Evolutionary conservation across 2,888 invertebrate genomes (phyloP).

Genomic region (Yponomeuta malinellus): DNA sequence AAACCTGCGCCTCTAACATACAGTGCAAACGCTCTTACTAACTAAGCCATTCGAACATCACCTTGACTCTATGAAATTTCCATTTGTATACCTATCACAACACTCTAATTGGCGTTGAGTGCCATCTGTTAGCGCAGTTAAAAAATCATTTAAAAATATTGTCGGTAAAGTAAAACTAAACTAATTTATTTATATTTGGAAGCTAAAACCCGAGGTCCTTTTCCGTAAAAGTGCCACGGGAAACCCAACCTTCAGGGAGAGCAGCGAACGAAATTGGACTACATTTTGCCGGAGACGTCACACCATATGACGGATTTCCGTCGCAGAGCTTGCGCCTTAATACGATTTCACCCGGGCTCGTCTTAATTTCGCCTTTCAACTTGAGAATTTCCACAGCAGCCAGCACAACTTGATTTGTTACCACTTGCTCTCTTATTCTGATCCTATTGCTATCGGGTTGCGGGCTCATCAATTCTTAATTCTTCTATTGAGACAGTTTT

Average conservation of each 20-base stretch:
- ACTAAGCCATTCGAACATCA: too few species aligned
- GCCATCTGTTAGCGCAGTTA: too few species aligned
- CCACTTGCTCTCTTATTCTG: neutral
- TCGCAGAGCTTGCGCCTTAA: conserved; percentile 34
- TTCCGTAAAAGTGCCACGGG: neutral
- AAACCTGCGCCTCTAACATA: too few species aligned
- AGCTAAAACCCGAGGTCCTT: neutral
- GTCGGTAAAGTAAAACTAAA: neutral
- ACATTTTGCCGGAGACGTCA: conserved; percentile 9
- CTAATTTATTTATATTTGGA: neutral
- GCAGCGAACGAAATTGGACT: conserved; percentile 8
- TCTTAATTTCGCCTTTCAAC: conserved; percentile 32
- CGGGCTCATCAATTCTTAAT: too few species aligned
- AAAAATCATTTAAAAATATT: too few species aligned
- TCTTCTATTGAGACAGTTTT: too few species aligned
- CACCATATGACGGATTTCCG: conserved; percentile 51
- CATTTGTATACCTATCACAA: too few species aligned
- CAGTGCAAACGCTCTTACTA: too few species aligned
- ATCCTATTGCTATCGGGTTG: neutral
- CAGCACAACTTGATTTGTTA: neutral
- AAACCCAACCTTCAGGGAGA: neutral
- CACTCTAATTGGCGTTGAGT: too few species aligned
- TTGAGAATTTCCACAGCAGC: neutral
- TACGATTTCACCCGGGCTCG: conserved; percentile 37
- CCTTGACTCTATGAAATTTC: too few species aligned